Percentiles rank a stretch among this genome's conserved stretches.
Evolutionary conservation across 92 coral and sea anemone species (phyloP).

Genomic region (Ricordea florida): DNA sequence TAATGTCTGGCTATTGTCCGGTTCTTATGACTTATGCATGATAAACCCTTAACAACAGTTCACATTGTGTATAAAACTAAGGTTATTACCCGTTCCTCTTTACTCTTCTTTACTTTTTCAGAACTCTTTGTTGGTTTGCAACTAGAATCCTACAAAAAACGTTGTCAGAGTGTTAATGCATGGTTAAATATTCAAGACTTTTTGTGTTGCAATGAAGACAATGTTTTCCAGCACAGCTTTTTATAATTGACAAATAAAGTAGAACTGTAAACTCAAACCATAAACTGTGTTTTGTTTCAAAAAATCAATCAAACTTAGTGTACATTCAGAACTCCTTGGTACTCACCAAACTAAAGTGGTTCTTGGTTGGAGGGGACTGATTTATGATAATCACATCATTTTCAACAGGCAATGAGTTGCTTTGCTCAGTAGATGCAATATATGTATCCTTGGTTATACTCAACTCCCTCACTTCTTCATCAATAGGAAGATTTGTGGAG

Average conservation of each 20-base stretch:
- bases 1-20: too few species aligned
- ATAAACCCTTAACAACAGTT: too few species aligned
- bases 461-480: neutral
- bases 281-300: too few species aligned
- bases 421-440: neutral
- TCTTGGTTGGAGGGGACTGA: constrained; percentile 24
- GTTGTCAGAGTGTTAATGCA: neutral
- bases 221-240: too few species aligned
- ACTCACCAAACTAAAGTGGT: neutral
- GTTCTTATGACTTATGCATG: too few species aligned
- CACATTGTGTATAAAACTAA: neutral
- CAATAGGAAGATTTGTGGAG: neutral
- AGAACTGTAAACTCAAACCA: too few species aligned
- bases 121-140: constrained; percentile 65
- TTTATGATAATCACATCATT: constrained; percentile 24
- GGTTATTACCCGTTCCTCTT: constrained; percentile 70
- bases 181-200: neutral
- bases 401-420: neutral
- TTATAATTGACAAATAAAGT: too few species aligned
- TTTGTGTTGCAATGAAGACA: neutral
- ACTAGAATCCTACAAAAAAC: constrained; percentile 2
- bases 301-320: too few species aligned
- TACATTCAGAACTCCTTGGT: neutral
- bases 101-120: constrained; percentile 73
- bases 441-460: neutral